Evolutionary conservation across 2,113 vertebrate species (phyloP), one percentile per base, ranked within the genome.

Genomic region (Orthonyx spaldingii): DNA sequence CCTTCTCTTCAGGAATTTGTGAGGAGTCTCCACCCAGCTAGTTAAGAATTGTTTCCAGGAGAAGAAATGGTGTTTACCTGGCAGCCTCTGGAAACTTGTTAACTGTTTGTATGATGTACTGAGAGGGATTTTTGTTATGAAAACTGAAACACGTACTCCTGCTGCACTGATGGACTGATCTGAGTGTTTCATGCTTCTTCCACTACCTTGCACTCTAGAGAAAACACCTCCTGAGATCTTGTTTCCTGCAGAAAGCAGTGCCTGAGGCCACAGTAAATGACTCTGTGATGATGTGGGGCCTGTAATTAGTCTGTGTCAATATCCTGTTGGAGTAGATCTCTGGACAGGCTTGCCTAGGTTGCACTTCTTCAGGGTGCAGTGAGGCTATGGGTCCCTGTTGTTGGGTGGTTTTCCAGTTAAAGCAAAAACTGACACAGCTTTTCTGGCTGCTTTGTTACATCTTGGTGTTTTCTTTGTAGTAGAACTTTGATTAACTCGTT

Each of bases 1-100:
- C 63, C 84, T 93, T 82, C 71, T 83, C 92, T 92, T 95, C 66
- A 94, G 96, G 97, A 97, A 91, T 95, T 91, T 92, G 82, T 94
- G 72, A 94, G 82, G 78, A 88, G 92, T 81, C 94, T 87, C 70
- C 80, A 77, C 93, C 93, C 89, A 85, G 83, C 37, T 80, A 91
- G 89, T 18, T 79, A 50, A 94, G 90, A 92, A 92, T 90, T 87
- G 79, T 95, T 96, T 95, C 88, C 89, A 94, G 89, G 71, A 79
- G 86, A 55, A 93, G 37, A 66, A 95, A 41, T 61, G 76, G 61
- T 19, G 0, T 93, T 96, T 90, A 96, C 96, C 97, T 97, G 90
- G 87, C 94, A 94, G 66, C 71, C 55, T 53, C 76, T 76, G 74
- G 52, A 85, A 94, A 28, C 68, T 15, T 35, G 42, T 95, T 96